phyloP scores from a whole-genome alignment of 2,113 vertebrate species.

The Elephantulus edwardii region DNA sequence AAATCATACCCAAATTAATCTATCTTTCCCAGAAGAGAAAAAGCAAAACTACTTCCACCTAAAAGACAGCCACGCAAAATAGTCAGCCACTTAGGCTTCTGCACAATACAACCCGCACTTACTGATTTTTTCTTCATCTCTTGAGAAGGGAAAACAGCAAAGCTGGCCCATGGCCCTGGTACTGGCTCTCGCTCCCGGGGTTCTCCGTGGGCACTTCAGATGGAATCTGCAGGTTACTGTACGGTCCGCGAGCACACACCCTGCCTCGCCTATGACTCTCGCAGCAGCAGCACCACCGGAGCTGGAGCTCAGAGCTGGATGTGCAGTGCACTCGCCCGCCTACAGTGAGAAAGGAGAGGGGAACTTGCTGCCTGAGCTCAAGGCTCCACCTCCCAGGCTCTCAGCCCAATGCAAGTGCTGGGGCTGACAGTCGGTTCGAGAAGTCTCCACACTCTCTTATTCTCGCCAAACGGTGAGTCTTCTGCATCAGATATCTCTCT shows the following conservation, averaged over 20 bases:
- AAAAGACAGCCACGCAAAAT: slow-evolving; percentile 36
- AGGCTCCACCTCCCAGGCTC: slow-evolving; percentile 85
- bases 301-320: neutral
- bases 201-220: slow-evolving; percentile 64
- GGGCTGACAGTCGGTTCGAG: slow-evolving; percentile 65
- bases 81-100: slow-evolving; percentile 3
- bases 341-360: slow-evolving; percentile 18
- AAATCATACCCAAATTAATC: slow-evolving; percentile 35
- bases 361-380: slow-evolving; percentile 62
- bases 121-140: slow-evolving; percentile 95
- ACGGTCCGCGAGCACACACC: slow-evolving; percentile 39
- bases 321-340: neutral
- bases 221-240: slow-evolving; percentile 59
- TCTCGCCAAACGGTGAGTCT: neutral
- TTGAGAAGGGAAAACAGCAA: slow-evolving; percentile 96
- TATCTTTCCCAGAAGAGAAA: neutral
- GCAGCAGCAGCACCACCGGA: slow-evolving; percentile 13
- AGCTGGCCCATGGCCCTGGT: slow-evolving; percentile 94
- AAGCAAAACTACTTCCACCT: slow-evolving; percentile 31
- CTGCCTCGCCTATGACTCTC: slow-evolving; percentile 53
- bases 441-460: neutral
- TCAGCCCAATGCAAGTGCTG: slow-evolving; percentile 79
- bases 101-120: slow-evolving; percentile 80
- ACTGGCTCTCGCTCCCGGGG: slow-evolving; percentile 54
- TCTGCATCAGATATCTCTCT: neutral